Base-by-base conservation (phyloP, 1,140 invertebrate species). In the Drosophila biarmipes region DNA sequence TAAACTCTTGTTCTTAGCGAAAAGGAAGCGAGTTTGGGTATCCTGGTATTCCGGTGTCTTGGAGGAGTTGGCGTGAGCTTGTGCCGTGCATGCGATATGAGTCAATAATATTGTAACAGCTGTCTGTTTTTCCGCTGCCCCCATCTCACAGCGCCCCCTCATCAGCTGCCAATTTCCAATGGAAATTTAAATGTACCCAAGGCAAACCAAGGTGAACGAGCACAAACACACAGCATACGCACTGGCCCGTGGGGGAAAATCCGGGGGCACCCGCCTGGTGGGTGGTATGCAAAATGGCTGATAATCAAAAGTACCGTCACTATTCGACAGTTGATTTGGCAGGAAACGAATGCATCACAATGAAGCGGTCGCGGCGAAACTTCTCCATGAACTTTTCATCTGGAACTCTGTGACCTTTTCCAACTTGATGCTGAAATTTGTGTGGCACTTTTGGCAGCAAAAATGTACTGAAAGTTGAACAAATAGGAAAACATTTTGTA, bases 21-120 rank as follows among this genome's bases (percentile, higher is more conserved):
- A n/a, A 10, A 11, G 17, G 5, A 27, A 52, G 52, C 55, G 52
- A 58, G 59, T 45, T 34, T 38, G 8, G 43, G 42, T 29, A 46
- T 38, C 15, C 24, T 31, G 24, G 17, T 43, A 11, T 62, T 24
- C 29, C 34, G 31, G 43, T 52, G 56, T 73, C 72, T 48, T 85
- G 48, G 31, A 73, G 66, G 49, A 55, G 57, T 72, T 45, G 55
- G 46, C 54, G 51, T 64, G 67, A 73, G 78, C 71, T 53, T 78
- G 52, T 82, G 74, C 64, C 57, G 66, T 78, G 75, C 84, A 82
- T 89, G 71, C 82, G 66, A 89, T 87, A 87, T 89, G 82, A 87
- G 82, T 87, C 84, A 87, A 87, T 87, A 89, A 87, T 87, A 87
- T 82, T 87, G 78, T 89, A 87, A 82, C 82, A 87, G 82, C 82